These are phyloP conservation scores for Raphicerus campestris DNA, from an alignment of 2,113 vertebrate genomes.

Conservation along the genomic window DNA sequence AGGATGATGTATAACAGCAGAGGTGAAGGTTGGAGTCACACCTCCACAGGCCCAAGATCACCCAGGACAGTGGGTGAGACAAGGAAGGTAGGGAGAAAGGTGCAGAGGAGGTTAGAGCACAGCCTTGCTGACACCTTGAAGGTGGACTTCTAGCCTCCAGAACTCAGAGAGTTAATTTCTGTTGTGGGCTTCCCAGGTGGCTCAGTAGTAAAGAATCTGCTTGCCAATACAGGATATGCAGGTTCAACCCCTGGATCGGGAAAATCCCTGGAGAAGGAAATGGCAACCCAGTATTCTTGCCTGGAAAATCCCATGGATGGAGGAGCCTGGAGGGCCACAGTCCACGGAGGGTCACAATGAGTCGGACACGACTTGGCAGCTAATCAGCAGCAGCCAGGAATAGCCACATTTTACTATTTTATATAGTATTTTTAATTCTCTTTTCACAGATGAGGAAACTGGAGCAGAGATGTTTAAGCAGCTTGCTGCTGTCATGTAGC, in stretches of 20 bases:
- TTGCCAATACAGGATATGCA: background rate
- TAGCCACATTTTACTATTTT: background rate
- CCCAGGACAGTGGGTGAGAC: background rate
- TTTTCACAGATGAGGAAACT: background rate
- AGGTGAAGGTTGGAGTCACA: background rate
- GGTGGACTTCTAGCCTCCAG: background rate
- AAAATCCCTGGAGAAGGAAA: background rate
- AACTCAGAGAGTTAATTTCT: background rate
- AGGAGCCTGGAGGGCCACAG: background rate
- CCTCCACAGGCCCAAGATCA: background rate
- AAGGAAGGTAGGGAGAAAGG: background rate
- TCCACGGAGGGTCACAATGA: background rate
- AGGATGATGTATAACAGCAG: background rate
- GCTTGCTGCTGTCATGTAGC: background rate
- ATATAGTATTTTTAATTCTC: background rate
- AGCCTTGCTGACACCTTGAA: rapidly evolving
- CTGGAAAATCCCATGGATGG: background rate
- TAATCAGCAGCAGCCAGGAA: background rate
- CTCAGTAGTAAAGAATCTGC: background rate
- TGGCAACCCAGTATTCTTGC: background rate
- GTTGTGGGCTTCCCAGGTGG: background rate
- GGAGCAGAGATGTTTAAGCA: background rate
- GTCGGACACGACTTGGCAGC: background rate
- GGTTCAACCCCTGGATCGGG: background rate
- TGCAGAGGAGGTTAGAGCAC: background rate